Evolutionary conservation across 2,888 invertebrate genomes (phyloP).

Genomic region (Ptilodon capucinus): DNA sequence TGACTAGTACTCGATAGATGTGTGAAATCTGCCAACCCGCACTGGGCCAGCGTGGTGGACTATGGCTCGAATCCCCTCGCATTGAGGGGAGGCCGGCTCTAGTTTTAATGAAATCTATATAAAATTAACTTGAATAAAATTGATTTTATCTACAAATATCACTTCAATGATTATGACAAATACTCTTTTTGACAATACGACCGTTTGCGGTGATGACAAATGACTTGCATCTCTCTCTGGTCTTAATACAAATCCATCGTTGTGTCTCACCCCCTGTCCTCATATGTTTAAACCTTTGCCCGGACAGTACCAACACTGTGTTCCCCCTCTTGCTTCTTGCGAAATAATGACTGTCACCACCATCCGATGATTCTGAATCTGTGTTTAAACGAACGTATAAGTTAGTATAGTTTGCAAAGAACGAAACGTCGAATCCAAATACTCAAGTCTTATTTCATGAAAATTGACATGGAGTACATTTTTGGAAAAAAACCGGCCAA

Average conservation of each 20-base stretch:
- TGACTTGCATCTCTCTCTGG: constrained; percentile 42
- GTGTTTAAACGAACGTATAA: constrained; percentile 11
- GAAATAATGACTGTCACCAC: constrained; percentile 42
- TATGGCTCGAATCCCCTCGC: too few species aligned
- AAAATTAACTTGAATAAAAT: neutral
- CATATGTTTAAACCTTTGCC: constrained; percentile 43
- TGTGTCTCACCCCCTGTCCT: constrained; percentile 27
- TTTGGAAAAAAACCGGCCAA: too few species aligned
- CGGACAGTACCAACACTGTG: constrained; percentile 40
- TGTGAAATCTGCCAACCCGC: too few species aligned
- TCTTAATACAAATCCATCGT: constrained; percentile 52
- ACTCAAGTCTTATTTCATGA: too few species aligned
- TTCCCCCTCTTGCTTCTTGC: constrained; percentile 45
- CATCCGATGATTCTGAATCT: constrained; percentile 27
- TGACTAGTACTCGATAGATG: too few species aligned
- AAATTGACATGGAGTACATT: too few species aligned
- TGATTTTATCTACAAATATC: neutral
- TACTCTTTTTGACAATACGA: constrained; percentile 34
- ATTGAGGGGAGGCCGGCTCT: too few species aligned
- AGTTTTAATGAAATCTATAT: too few species aligned
- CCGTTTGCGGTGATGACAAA: constrained; percentile 43
- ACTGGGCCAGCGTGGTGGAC: too few species aligned
- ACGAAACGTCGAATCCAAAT: too few species aligned
- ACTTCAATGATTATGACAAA: constrained; percentile 38
- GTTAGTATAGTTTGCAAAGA: too few species aligned